These are phyloP conservation scores for Polydrusus cervinus DNA, from an alignment of 2,888 invertebrate species.

Conservation along the genomic window DNA sequence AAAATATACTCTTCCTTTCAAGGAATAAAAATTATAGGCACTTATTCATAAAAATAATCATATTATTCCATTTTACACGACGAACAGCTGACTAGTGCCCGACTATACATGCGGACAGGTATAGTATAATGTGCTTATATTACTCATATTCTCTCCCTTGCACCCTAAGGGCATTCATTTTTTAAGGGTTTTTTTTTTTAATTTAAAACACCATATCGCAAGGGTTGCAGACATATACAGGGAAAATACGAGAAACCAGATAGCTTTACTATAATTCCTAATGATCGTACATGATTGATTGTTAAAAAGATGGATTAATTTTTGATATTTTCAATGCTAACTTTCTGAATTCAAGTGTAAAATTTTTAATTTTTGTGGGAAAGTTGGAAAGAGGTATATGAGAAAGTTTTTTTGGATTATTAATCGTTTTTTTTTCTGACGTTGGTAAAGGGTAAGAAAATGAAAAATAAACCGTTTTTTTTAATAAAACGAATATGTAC, in stretches of 20 bases:
- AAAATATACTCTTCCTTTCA: too few species aligned
- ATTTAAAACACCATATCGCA: constrained; percentile 46
- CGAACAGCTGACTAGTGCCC: constrained; percentile 12
- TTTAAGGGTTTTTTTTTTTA: constrained; percentile 47
- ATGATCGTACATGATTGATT: constrained; percentile 65
- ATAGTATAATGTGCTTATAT: not conserved
- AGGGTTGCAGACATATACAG: constrained; percentile 50
- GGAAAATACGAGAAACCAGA: constrained; percentile 53
- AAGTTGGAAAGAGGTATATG: constrained; percentile 17
- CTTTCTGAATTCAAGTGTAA: constrained; percentile 59
- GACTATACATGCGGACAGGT: constrained; percentile 19
- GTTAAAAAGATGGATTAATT: constrained; percentile 63
- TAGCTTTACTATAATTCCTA: constrained; percentile 56
- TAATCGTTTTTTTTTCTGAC: constrained; percentile 35
- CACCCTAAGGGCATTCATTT: constrained; percentile 18
- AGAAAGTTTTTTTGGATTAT: constrained; percentile 40
- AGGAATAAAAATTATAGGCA: too few species aligned
- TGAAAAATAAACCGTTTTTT: not conserved
- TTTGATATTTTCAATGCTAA: constrained; percentile 62
- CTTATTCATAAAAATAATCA: not conserved
- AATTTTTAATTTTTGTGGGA: constrained; percentile 56
- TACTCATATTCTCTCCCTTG: not conserved
- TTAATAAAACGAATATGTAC: not conserved
- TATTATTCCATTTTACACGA: not conserved
- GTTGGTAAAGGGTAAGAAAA: constrained; percentile 12